A percentile compares a stretch with the other conserved stretches of the same genome.
Evolutionary conservation across 2,888 invertebrate genomes (phyloP).

Genomic region (Liodrosophila aerea): DNA sequence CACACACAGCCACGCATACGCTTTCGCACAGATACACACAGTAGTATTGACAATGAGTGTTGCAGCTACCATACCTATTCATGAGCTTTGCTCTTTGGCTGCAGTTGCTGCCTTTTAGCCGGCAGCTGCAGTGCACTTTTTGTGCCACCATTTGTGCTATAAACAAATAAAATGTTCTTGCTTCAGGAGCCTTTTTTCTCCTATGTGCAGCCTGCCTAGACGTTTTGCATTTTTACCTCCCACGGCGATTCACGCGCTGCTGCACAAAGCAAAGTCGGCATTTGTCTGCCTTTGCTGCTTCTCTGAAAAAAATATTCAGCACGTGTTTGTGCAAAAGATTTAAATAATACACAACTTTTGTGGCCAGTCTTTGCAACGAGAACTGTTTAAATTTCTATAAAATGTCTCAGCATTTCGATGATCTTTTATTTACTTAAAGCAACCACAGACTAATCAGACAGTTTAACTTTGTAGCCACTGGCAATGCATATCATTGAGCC

Average conservation of each 20-base stretch:
- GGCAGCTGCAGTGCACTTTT: slow-evolving; percentile 65
- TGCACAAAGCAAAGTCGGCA: slow-evolving; percentile 79
- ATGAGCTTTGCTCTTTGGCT: slow-evolving; percentile 39
- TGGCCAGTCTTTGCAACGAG: neutral
- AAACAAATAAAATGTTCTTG: slow-evolving; percentile 68
- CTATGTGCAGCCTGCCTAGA: slow-evolving; percentile 9
- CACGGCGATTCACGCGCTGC: slow-evolving; percentile 67
- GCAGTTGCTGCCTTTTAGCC: slow-evolving; percentile 44
- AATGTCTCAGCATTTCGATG: no score
- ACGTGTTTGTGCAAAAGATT: slow-evolving; percentile 37
- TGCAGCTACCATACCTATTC: slow-evolving; percentile 30
- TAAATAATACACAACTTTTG: slow-evolving; percentile 37
- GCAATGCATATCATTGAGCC: slow-evolving; percentile 13
- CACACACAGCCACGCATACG: slow-evolving; percentile 13
- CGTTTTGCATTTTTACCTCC: slow-evolving; percentile 53
- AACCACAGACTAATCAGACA: slow-evolving; percentile 1
- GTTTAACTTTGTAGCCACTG: neutral
- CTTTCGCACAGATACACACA: slow-evolving; percentile 3
- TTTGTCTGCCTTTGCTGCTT: slow-evolving; percentile 39
- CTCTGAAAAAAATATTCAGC: slow-evolving; percentile 53
- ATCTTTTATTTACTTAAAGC: neutral
- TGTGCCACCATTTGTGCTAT: slow-evolving; percentile 59
- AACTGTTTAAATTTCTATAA: neutral
- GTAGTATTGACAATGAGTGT: slow-evolving; percentile 61
- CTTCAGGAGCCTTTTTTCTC: slow-evolving; percentile 16